Percentiles rank a stretch among this genome's conserved stretches.
Conservation (phyloP, 2,113 vertebrate species). For the Epinephelus fuscoguttatus region DNA sequence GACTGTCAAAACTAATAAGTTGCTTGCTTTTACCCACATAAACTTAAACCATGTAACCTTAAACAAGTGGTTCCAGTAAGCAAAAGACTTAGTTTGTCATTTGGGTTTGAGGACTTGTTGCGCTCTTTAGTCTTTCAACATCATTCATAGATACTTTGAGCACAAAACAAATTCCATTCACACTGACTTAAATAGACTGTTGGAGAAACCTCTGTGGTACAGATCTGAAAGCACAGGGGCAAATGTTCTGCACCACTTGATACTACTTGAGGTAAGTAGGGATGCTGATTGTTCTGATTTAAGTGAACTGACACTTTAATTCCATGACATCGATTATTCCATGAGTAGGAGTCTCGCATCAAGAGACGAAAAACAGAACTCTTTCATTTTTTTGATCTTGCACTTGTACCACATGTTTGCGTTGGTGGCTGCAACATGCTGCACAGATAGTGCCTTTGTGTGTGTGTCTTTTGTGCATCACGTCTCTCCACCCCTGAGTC, state of each 20-base stretch:
- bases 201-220: too few species aligned
- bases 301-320: not conserved
- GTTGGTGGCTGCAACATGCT: not conserved
- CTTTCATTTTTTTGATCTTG: not conserved
- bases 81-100: too few species aligned
- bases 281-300: not conserved
- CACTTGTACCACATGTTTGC: not conserved
- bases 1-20: too few species aligned
- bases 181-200: too few species aligned
- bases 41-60: too few species aligned
- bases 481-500: not conserved
- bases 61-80: too few species aligned
- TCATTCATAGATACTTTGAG: too few species aligned
- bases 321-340: not conserved
- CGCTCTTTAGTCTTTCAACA: too few species aligned
- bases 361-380: not conserved
- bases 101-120: too few species aligned
- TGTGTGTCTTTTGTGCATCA: constrained; percentile 3
- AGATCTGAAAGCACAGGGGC: not conserved
- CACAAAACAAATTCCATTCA: too few species aligned
- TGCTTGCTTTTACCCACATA: too few species aligned
- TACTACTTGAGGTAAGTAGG: not conserved
- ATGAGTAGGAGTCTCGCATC: not conserved
- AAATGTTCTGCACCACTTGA: not conserved
- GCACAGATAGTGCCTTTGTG: not conserved